Evolutionary conservation across 2,797 vertebrate genomes (phyloP).

Genomic region (Melanotaenia pygmaea): DNA sequence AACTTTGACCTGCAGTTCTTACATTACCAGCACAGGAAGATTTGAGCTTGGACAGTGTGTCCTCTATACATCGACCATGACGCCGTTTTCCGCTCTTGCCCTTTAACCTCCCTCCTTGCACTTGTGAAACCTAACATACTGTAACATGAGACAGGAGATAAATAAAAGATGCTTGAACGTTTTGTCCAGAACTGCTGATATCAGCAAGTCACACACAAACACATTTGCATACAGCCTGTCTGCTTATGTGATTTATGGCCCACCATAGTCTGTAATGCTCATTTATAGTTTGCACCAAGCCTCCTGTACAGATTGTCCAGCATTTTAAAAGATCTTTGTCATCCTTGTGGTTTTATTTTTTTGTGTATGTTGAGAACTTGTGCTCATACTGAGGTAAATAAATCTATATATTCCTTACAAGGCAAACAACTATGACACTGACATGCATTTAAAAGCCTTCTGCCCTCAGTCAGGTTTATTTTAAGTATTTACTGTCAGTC

Average conservation of each 20-base stretch:
- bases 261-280: conserved; percentile 49
- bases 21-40: conserved; percentile 2
- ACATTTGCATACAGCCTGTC: conserved; percentile 71
- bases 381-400: conserved; percentile 5
- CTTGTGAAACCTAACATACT: conserved; percentile 25
- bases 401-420: background rate
- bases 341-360: conserved; percentile 2
- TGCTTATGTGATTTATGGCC: conserved; percentile 70
- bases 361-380: conserved; percentile 19
- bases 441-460: background rate
- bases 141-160: conserved; percentile 24
- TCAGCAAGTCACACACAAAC: conserved; percentile 63
- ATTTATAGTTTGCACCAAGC: conserved; percentile 51
- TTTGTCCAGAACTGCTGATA: conserved; percentile 62
- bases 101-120: background rate
- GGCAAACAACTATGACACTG: background rate
- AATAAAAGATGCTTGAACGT: conserved; percentile 63
- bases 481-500: background rate
- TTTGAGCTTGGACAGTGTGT: conserved; percentile 14
- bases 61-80: conserved; percentile 14
- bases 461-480: background rate
- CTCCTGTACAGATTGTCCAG: conserved; percentile 27
- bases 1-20: conserved; percentile 35
- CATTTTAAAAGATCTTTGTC: conserved; percentile 18
- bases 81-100: conserved; percentile 16